Evolutionary conservation across 2,113 vertebrate species (phyloP).

Genomic region (Felis chaus): DNA sequence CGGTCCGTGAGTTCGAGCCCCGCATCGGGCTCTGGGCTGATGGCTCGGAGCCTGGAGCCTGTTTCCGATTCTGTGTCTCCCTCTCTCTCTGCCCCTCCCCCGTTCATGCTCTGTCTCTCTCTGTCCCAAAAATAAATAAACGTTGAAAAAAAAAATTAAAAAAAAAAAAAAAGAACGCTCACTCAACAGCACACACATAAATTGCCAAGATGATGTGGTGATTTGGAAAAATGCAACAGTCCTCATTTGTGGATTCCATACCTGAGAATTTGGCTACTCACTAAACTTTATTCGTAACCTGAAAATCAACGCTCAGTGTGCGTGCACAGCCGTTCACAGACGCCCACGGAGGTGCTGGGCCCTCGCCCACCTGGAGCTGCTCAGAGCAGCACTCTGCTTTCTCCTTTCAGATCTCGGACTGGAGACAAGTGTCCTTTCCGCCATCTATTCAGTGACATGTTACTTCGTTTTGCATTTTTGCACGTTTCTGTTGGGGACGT

Average conservation of each 20-base stretch:
- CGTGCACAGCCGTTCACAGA: too few relatives aligned
- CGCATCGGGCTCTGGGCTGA: too few relatives aligned
- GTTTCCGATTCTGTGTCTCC: too few relatives aligned
- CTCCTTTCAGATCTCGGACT: neutral
- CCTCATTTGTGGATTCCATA: neutral
- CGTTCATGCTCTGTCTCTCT: too few relatives aligned
- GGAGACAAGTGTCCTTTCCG: neutral
- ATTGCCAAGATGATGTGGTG: too few relatives aligned
- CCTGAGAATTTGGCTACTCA: neutral
- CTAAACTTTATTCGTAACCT: neutral
- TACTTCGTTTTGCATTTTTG: neutral
- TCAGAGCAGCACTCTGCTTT: neutral
- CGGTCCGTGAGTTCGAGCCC: too few relatives aligned
- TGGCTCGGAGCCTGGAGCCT: too few relatives aligned
- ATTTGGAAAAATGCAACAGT: neutral
- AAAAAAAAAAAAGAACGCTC: neutral
- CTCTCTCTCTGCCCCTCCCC: too few relatives aligned
- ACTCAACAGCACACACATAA: neutral
- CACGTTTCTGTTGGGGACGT: neutral
- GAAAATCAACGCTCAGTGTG: neutral
- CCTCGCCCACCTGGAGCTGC: neutral
- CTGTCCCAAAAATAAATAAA: too few relatives aligned
- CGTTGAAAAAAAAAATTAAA: too few relatives aligned
- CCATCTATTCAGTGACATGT: fast-evolving
- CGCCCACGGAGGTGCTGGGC: neutral